phyloP scores from a whole-genome alignment of 2,797 vertebrate species.

The Chelmon rostratus region DNA sequence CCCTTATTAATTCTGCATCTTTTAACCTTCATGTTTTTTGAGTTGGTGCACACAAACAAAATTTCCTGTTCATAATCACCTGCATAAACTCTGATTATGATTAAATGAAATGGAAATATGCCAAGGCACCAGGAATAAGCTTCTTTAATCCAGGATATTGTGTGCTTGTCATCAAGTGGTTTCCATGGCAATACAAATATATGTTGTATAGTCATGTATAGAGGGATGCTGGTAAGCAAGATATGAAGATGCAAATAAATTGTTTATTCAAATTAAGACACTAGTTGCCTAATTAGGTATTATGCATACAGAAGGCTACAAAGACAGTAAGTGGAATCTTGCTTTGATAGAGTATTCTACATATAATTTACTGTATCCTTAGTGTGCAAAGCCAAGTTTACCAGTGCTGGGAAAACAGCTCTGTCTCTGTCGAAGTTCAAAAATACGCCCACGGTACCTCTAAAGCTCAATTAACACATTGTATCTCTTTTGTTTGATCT shows the following conservation, averaged over 20 bases:
- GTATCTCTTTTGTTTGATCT: neutral
- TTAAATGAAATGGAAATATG: constrained; percentile 44
- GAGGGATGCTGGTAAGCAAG: neutral
- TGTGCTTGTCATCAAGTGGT: constrained; percentile 30
- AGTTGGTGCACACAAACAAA: constrained; percentile 3
- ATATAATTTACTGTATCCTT: constrained; percentile 2
- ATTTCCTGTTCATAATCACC: constrained; percentile 20
- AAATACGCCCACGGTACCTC: neutral
- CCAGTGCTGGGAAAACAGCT: neutral
- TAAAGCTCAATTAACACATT: constrained; percentile 1
- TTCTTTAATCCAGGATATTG: constrained; percentile 43
- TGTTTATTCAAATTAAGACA: constrained; percentile 5
- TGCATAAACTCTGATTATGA: constrained; percentile 13
- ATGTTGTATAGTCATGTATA: constrained; percentile 6
- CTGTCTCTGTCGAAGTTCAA: neutral
- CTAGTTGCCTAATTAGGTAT: neutral
- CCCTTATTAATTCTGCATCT: neutral
- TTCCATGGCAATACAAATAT: constrained; percentile 25
- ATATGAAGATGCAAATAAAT: constrained; percentile 6
- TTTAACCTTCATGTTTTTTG: constrained; percentile 8
- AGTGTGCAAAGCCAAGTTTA: neutral
- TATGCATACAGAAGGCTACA: neutral
- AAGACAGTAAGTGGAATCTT: neutral
- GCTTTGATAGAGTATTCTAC: neutral
- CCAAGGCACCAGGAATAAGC: constrained; percentile 32